These are phyloP conservation scores for Tichodroma muraria DNA, from an alignment of 2,113 vertebrate species.

Conservation along the genomic window DNA sequence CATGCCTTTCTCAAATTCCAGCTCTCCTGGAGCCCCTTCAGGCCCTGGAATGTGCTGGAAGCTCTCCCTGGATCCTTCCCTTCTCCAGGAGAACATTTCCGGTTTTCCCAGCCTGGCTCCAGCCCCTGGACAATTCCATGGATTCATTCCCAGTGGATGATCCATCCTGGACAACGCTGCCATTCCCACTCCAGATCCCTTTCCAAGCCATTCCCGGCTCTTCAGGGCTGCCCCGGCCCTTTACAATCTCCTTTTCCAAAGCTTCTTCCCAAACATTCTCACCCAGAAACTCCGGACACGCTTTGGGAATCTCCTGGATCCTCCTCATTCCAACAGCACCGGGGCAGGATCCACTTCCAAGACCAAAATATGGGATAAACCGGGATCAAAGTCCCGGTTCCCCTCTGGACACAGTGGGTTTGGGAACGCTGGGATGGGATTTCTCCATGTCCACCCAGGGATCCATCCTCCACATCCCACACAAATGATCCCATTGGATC, in stretches of 20 bases:
- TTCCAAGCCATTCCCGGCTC: not conserved
- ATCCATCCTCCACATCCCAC: too few relatives aligned
- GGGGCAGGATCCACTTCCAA: not conserved
- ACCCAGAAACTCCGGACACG: accelerated
- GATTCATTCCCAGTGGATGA: not conserved
- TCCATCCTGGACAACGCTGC: accelerated
- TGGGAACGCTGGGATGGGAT: too few relatives aligned
- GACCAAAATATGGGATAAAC: not conserved
- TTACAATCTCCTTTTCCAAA: not conserved
- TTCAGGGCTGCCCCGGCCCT: accelerated
- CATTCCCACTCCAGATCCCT: not conserved
- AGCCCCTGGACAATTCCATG: not conserved
- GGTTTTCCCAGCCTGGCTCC: not conserved
- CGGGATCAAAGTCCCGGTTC: not conserved
- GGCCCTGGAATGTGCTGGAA: too few relatives aligned
- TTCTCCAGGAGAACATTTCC: too few relatives aligned
- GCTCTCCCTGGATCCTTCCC: too few relatives aligned
- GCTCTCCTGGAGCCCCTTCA: too few relatives aligned
- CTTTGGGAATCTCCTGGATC: not conserved
- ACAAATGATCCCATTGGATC: too few relatives aligned
- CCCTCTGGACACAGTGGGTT: accelerated
- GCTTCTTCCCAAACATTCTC: not conserved
- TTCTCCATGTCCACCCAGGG: too few relatives aligned
- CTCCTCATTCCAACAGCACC: not conserved
- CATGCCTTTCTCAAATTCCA: too few relatives aligned